phyloP scores from a whole-genome alignment of 2,113 vertebrate genomes.

The Catharus bicknelli region DNA sequence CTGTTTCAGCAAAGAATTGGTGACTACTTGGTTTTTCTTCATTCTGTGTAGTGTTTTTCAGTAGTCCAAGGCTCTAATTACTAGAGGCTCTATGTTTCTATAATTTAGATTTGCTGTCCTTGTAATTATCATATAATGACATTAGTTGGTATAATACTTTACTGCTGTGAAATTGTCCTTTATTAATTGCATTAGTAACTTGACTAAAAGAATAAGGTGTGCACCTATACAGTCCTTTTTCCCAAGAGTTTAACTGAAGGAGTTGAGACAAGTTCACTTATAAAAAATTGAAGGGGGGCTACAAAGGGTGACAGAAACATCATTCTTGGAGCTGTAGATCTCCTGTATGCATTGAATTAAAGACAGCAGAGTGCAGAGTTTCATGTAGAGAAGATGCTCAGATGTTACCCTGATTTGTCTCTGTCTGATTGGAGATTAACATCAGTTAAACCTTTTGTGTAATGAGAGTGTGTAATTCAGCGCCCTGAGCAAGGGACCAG shows the following conservation, averaged over 20 bases:
- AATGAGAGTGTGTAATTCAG: rapidly evolving
- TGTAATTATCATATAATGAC: background rate
- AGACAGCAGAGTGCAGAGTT: background rate
- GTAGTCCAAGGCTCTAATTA: background rate
- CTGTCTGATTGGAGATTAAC: background rate
- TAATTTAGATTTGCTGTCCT: background rate
- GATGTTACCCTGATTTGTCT: background rate
- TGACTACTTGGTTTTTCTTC: background rate
- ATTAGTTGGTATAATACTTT: background rate
- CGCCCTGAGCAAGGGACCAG: background rate
- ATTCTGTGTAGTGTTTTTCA: background rate
- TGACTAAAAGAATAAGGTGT: background rate
- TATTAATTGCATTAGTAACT: background rate
- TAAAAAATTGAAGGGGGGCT: background rate
- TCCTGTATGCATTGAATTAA: background rate
- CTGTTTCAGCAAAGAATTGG: background rate
- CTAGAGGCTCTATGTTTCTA: background rate
- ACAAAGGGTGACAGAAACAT: background rate
- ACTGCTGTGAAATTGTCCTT: background rate
- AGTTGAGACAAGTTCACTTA: background rate
- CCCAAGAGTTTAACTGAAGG: background rate
- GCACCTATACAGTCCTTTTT: background rate
- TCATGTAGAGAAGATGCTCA: background rate
- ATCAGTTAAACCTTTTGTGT: background rate
- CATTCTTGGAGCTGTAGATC: background rate